A percentile compares a stretch with the other conserved stretches of the same genome.
phyloP scores from a whole-genome alignment of 2,888 invertebrate genomes.

The Oligia latruncula region DNA sequence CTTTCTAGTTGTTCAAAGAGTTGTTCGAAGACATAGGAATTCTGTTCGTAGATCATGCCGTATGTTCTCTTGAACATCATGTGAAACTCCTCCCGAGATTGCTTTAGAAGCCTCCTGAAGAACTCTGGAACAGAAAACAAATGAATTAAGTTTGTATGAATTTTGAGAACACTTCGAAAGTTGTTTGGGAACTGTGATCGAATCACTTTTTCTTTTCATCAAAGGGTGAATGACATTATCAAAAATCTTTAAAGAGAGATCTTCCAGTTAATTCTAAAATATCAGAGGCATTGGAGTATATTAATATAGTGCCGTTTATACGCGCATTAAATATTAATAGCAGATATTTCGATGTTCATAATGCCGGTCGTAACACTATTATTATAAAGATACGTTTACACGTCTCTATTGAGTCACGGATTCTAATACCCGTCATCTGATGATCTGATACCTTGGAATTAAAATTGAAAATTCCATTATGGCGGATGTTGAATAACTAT shows the following conservation, averaged over 20 bases:
- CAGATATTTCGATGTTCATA: conserved; percentile 50
- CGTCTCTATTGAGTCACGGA: conserved; percentile 26
- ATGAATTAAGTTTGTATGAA: conserved; percentile 1
- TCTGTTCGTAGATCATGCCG: conserved; percentile 98
- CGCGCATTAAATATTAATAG: conserved; percentile 60
- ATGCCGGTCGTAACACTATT: conserved; percentile 50
- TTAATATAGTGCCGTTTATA: conserved; percentile 42
- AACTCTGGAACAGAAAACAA: conserved; percentile 92
- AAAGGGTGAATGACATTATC: conserved; percentile 50
- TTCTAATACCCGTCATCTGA: conserved; percentile 7
- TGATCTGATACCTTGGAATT: conserved; percentile 7
- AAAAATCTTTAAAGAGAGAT: conserved; percentile 32
- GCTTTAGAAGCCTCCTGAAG: conserved; percentile 95
- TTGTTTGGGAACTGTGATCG: background rate
- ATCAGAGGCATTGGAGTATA: conserved; percentile 34
- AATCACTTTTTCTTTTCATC: background rate
- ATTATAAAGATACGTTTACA: conserved; percentile 35
- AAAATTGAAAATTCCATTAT: background rate
- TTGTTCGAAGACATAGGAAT: conserved; percentile 97
- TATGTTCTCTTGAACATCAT: conserved; percentile 98
- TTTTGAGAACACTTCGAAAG: background rate
- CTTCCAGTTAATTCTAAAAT: conserved; percentile 21
- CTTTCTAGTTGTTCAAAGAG: conserved; percentile 96
- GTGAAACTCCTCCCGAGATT: conserved; percentile 96
- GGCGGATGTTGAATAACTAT: background rate